phyloP scores from a whole-genome alignment of 2,113 vertebrate genomes.

The Romanogobio albipinnatus region DNA sequence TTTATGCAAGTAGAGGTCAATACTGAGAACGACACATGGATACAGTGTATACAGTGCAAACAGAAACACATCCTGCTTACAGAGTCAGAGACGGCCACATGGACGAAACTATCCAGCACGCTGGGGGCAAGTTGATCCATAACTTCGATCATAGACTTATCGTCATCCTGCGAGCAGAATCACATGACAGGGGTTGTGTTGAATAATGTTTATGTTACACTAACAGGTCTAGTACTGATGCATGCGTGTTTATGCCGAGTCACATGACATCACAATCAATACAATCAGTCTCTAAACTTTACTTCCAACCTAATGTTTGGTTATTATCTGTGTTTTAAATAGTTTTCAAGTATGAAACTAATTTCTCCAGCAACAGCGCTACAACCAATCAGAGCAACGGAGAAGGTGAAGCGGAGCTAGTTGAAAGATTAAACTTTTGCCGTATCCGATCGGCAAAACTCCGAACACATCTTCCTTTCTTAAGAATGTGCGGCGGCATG shows the following conservation, averaged over 20 bases:
- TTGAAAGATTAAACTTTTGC: no score
- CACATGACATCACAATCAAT: neutral
- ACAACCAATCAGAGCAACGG: no score
- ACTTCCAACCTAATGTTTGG: neutral
- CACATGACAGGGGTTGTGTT: neutral
- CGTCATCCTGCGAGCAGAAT: conserved; percentile 85
- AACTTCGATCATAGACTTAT: conserved; percentile 97
- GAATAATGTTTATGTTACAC: neutral
- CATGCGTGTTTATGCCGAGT: neutral
- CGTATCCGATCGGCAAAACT: no score
- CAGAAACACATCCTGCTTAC: conserved; percentile 75
- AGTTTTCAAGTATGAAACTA: neutral
- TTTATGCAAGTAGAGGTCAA: neutral
- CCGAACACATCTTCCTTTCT: no score
- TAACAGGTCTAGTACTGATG: neutral
- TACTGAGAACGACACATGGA: neutral
- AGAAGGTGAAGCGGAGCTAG: no score
- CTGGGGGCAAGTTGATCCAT: conserved; percentile 97
- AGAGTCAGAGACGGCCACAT: conserved; percentile 93
- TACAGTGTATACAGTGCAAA: no score
- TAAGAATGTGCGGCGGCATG: no score
- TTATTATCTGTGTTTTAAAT: neutral
- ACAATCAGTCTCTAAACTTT: neutral
- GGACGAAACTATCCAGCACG: conserved; percentile 96
- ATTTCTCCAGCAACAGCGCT: no score